Evolutionary conservation across 35 echinoderm and acorn worm species (phyloP), one percentile per base, ranked within the genome.

Genomic region (Lytechinus pictus): DNA sequence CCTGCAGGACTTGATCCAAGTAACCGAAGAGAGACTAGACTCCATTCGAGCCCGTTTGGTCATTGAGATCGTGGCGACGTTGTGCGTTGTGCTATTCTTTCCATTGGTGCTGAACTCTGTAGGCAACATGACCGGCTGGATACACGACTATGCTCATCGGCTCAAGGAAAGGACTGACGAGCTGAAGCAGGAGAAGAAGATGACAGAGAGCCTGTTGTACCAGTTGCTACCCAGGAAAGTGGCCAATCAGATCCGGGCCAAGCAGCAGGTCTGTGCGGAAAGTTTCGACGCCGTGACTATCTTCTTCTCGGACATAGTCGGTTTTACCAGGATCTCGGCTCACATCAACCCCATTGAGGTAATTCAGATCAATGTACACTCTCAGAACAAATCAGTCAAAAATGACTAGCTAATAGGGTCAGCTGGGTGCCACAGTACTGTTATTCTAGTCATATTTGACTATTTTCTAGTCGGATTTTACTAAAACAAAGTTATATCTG

Each of bases 231-330:
- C 96, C 0, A 21, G 54, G 28, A 88, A 55, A 28, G 95, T 95
- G 19, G 96, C 96, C 44, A 86, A 97, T 86, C 89, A 95, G 24
- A 87, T 97, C 21, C 21, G 95, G 71, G 91, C 57, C 5, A 92
- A 87, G 1, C 61, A 93, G 55, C 94, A 28, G 33, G 95, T 97
- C 4, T 27, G 33, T 52, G 94, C 96, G 24, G 96, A 97, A 54
- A 95, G 86, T 54, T 97, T 95, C 88, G 95, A 97, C 19, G 93
- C 90, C 13, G 96, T 95, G 52, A 97, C 96, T 5, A 95, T 97
- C 16, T 97, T 97, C 94, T 97, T 97, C 66, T 97, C 96, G 3
- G 96, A 97, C 66, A 97, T 97, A 5, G 96, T 97, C 3, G 96
- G 94, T 9, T 97, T 97, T 53, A 97, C 96, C 6, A 55, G 89